These are phyloP conservation scores for Oplegnathus fasciatus DNA, from an alignment of 2,113 vertebrate species.

Conservation along the genomic window DNA sequence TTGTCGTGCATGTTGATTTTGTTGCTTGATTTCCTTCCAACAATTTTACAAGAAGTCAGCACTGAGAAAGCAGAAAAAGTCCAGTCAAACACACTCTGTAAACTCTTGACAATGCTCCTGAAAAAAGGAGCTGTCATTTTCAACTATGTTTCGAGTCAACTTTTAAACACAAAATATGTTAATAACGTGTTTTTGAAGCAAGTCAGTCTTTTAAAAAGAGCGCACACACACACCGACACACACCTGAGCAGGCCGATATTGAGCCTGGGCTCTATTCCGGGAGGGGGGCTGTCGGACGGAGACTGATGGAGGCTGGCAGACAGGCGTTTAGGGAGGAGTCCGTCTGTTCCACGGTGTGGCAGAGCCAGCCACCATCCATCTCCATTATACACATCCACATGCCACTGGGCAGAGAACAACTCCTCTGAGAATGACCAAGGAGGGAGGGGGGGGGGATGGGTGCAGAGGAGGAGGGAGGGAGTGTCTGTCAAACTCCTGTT, in stretches of 20 bases:
- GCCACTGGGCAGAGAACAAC: slow-evolving; percentile 79
- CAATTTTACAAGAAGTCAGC: neutral
- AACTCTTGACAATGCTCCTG: neutral
- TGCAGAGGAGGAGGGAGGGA: slow-evolving; percentile 39
- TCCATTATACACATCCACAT: slow-evolving; percentile 83
- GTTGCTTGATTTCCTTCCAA: slow-evolving; percentile 11
- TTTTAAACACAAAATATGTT: slow-evolving; percentile 18
- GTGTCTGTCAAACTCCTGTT: slow-evolving; percentile 67
- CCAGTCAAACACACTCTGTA: neutral
- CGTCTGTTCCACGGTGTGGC: slow-evolving; percentile 76
- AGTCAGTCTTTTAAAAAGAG: neutral
- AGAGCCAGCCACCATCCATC: slow-evolving; percentile 81
- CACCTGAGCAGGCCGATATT: slow-evolving; percentile 53
- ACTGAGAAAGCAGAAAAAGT: neutral
- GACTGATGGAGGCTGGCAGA: slow-evolving; percentile 82
- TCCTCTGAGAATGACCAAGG: slow-evolving; percentile 71
- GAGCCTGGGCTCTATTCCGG: slow-evolving; percentile 49
- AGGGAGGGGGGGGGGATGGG: neutral
- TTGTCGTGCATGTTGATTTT: slow-evolving; percentile 37
- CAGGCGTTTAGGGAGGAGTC: slow-evolving; percentile 81
- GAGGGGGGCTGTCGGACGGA: slow-evolving; percentile 61
- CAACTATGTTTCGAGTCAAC: neutral
- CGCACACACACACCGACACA: slow-evolving; percentile 15
- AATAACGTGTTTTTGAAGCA: slow-evolving; percentile 1
- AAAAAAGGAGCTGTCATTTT: slow-evolving; percentile 7